Percentiles rank a stretch among this genome's conserved stretches.
These are phyloP conservation scores for Passer montanus DNA, from an alignment of 2,113 vertebrate species.

Conservation along the genomic window DNA sequence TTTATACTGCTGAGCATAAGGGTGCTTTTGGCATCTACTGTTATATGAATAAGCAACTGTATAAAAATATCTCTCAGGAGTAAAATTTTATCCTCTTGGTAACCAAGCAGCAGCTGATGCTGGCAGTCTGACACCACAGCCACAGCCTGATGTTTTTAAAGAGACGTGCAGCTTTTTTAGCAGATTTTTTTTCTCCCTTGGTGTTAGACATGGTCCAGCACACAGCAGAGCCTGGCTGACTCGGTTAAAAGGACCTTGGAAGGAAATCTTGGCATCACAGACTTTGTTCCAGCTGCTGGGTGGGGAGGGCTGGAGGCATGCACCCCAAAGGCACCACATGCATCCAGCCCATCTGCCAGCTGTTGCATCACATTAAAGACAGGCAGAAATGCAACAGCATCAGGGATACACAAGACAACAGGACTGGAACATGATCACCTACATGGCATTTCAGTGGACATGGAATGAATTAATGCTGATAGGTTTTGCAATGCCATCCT, in stretches of 20 bases:
- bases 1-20: conserved; percentile 3
- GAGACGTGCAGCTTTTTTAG: neutral
- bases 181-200: neutral
- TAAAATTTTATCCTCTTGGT: conserved; percentile 33
- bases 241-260: neutral
- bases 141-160: neutral
- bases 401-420: neutral
- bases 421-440: neutral
- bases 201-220: neutral
- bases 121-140: conserved; percentile 38
- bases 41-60: conserved; percentile 54
- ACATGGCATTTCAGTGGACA: neutral
- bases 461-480: neutral
- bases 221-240: neutral
- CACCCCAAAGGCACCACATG: neutral
- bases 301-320: neutral
- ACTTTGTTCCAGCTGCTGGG: neutral
- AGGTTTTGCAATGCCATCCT: neutral
- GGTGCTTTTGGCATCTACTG: conserved; percentile 14
- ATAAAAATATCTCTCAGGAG: conserved; percentile 48
- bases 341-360: neutral
- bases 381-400: neutral
- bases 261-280: neutral
- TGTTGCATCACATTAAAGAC: neutral
- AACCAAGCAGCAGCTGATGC: conserved; percentile 43